Percentiles rank a stretch among this genome's conserved stretches.
These are phyloP conservation scores for Triplophysa tibetana DNA, from an alignment of 2,113 vertebrate species.

Conservation along the genomic window DNA sequence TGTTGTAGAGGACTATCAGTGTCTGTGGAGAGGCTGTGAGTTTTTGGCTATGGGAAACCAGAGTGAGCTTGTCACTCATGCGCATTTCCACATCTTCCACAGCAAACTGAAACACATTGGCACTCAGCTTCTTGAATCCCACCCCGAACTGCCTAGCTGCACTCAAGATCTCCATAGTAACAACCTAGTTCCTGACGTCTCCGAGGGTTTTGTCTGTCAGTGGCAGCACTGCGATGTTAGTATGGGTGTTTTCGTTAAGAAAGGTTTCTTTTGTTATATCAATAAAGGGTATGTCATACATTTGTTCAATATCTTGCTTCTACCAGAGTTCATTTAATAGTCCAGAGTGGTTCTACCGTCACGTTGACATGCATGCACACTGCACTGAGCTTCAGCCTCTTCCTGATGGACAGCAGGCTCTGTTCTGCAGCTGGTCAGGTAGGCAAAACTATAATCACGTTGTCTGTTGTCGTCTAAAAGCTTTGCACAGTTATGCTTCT, in stretches of 20 bases:
- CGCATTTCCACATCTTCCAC: slow-evolving; percentile 75
- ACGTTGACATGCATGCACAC: slow-evolving; percentile 75
- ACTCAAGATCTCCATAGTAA: slow-evolving; percentile 68
- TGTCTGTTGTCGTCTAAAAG: no score
- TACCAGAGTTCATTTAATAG: slow-evolving; percentile 78
- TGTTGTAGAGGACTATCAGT: slow-evolving; percentile 65
- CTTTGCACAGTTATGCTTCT: no score
- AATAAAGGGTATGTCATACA: background rate
- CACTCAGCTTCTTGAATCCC: slow-evolving; percentile 62
- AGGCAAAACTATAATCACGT: no score
- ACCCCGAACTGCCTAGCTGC: slow-evolving; percentile 65
- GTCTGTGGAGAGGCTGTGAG: slow-evolving; percentile 73
- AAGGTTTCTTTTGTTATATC: background rate
- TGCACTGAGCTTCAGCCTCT: slow-evolving; percentile 71
- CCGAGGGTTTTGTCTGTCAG: slow-evolving; percentile 66
- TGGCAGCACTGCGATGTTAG: slow-evolving; percentile 79
- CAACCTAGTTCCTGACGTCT: slow-evolving; percentile 70
- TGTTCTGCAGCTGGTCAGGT: slow-evolving; percentile 77
- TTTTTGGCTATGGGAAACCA: slow-evolving; percentile 71
- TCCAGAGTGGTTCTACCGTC: slow-evolving; percentile 79
- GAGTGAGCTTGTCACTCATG: slow-evolving; percentile 63
- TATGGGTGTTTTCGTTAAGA: slow-evolving; percentile 9
- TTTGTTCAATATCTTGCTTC: slow-evolving; percentile 6
- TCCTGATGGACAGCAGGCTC: slow-evolving; percentile 69
- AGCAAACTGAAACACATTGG: slow-evolving; percentile 72